These are phyloP conservation scores for Deilephila elpenor DNA, from an alignment of 2,888 invertebrate genomes.

Conservation along the genomic window DNA sequence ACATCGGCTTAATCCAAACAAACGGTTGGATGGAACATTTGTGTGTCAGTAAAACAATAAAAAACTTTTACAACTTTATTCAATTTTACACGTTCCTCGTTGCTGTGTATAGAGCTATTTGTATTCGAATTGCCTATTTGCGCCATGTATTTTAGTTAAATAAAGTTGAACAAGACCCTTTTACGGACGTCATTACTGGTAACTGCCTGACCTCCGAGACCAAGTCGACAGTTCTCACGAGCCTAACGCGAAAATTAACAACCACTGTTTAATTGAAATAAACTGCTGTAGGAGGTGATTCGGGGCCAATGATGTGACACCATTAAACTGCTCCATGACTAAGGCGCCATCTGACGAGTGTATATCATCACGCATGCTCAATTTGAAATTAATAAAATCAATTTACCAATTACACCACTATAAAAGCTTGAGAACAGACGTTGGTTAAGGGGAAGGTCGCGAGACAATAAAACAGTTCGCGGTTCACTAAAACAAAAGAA, in stretches of 20 bases:
- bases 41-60: slow-evolving; percentile 5
- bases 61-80: not conserved
- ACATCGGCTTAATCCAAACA: not conserved
- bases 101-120: not conserved
- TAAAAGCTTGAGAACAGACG: not conserved
- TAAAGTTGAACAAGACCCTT: slow-evolving; percentile 6
- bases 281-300: slow-evolving; percentile 54
- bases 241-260: slow-evolving; percentile 71
- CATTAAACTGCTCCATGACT: slow-evolving; percentile 38
- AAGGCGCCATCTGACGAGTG: slow-evolving; percentile 33
- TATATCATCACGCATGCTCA: not conserved
- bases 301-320: slow-evolving; percentile 38
- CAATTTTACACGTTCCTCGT: slow-evolving; percentile 3
- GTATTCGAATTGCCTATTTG: not conserved
- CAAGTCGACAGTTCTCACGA: slow-evolving; percentile 62
- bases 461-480: not conserved
- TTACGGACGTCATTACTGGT: slow-evolving; percentile 5
- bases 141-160: not conserved
- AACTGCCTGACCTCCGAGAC: slow-evolving; percentile 11
- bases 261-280: slow-evolving; percentile 78
- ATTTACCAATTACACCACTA: not conserved
- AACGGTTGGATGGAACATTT: not conserved
- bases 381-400: slow-evolving; percentile 7
- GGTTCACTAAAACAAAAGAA: slow-evolving; percentile 1
- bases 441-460: not conserved